A percentile compares a stretch with the other conserved stretches of the same genome.
Conservation (phyloP, 1,140 invertebrate species). For the Bemisia tabaci region DNA sequence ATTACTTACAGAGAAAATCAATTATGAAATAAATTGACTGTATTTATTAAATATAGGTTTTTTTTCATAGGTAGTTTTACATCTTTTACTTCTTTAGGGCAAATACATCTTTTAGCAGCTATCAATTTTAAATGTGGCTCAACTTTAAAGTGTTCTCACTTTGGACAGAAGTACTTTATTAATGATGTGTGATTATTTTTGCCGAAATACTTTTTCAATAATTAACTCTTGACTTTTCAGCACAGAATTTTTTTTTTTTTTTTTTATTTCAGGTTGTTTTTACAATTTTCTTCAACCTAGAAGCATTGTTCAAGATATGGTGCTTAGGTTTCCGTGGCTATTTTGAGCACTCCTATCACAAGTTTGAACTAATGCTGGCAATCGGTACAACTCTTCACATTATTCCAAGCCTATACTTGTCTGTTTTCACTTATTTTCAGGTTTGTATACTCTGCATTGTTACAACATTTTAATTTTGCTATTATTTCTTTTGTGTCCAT, state of each 20-base stretch:
- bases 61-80: no score
- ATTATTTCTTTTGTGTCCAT: not conserved
- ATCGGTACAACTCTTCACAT: constrained; percentile 93
- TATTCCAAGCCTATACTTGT: constrained; percentile 81
- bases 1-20: no score
- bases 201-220: no score
- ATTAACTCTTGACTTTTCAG: no score
- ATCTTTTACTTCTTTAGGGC: no score
- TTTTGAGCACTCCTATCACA: constrained; percentile 91
- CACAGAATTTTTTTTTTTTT: constrained; percentile 2
- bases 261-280: constrained; percentile 59
- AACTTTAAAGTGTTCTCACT: no score
- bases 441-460: constrained; percentile 31
- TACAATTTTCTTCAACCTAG: constrained; percentile 86
- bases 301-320: constrained; percentile 95
- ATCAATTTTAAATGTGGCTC: no score
- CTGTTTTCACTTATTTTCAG: constrained; percentile 93
- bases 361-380: constrained; percentile 89
- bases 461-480: constrained; percentile 1
- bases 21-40: no score
- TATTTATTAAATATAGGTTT: no score
- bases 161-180: no score
- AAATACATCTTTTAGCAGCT: no score
- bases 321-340: constrained; percentile 91
- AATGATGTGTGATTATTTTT: no score